phyloP scores from a whole-genome alignment of 1,140 invertebrate species.

The Caenorhabditis briggsae region DNA sequence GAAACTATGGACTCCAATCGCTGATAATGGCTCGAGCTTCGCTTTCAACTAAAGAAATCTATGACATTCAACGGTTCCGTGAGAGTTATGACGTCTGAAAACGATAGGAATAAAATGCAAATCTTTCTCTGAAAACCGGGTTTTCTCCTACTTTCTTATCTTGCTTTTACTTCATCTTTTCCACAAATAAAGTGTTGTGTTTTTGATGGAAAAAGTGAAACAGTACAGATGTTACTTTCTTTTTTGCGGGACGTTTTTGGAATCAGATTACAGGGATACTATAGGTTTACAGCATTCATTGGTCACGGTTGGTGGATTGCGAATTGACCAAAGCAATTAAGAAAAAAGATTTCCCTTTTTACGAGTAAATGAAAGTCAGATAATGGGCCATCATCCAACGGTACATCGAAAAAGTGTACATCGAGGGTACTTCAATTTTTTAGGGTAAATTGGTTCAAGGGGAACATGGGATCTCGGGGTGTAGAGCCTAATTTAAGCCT shows the following conservation, averaged over 20 bases:
- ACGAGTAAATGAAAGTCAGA: no score
- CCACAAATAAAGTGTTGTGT: conserved; percentile 8
- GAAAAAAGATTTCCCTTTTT: no score
- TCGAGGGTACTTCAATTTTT: no score
- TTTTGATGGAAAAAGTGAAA: neutral
- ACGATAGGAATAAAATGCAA: conserved; percentile 23
- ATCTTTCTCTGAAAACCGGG: conserved; percentile 40
- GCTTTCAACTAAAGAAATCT: conserved; percentile 43
- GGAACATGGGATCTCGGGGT: no score
- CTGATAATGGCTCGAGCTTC: conserved; percentile 55
- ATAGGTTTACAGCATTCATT: no score
- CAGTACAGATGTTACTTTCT: neutral
- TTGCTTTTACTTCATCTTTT: neutral
- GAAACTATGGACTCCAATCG: conserved; percentile 48
- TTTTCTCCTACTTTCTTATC: conserved; percentile 37
- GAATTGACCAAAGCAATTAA: no score
- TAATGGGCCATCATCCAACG: no score
- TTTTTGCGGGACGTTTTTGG: neutral
- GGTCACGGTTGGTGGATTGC: no score
- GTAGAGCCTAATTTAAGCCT: no score
- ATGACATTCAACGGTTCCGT: conserved; percentile 43
- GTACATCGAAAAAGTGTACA: no score
- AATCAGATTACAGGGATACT: neutral
- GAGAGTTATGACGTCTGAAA: conserved; percentile 17
- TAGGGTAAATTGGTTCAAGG: no score